phyloP scores from a whole-genome alignment of 2,888 invertebrate genomes.

The Athetis lepigone region DNA sequence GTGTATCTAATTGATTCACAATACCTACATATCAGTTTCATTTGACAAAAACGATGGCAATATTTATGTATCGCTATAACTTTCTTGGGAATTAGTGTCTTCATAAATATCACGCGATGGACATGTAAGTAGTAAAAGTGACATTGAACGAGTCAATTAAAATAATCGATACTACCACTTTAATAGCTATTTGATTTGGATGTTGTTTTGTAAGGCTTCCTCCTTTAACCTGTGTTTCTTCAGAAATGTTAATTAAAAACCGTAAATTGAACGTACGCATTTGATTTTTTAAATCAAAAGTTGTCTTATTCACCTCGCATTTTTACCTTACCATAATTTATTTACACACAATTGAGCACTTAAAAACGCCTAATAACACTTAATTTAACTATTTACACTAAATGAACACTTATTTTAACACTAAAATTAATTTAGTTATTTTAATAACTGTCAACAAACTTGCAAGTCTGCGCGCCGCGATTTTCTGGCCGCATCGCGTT shows the following conservation, averaged over 20 bases:
- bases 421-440: conserved; percentile 35
- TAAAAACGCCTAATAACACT: too few species aligned
- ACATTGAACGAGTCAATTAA: conserved; percentile 55
- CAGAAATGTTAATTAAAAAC: conserved; percentile 16
- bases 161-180: conserved; percentile 52
- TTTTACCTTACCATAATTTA: conserved; percentile 67
- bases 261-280: conserved; percentile 10
- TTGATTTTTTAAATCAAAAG: conserved; percentile 11
- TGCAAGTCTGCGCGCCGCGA: conserved; percentile 56
- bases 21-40: conserved; percentile 20
- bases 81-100: conserved; percentile 46
- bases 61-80: conserved; percentile 4
- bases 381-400: conserved; percentile 34
- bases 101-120: conserved; percentile 46
- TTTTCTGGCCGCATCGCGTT: conserved; percentile 67
- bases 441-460: conserved; percentile 66
- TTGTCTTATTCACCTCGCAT: conserved; percentile 61
- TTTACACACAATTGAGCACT: conserved; percentile 50
- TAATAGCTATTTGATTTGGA: conserved; percentile 44
- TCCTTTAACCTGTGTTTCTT: neutral
- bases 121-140: conserved; percentile 45
- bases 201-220: conserved; percentile 43
- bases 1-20: conserved; percentile 37
- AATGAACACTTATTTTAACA: conserved; percentile 53
- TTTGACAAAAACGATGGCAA: conserved; percentile 24